Evolutionary conservation across 2,797 vertebrate species (phyloP).

Genomic region (Gambusia yucatana): DNA sequence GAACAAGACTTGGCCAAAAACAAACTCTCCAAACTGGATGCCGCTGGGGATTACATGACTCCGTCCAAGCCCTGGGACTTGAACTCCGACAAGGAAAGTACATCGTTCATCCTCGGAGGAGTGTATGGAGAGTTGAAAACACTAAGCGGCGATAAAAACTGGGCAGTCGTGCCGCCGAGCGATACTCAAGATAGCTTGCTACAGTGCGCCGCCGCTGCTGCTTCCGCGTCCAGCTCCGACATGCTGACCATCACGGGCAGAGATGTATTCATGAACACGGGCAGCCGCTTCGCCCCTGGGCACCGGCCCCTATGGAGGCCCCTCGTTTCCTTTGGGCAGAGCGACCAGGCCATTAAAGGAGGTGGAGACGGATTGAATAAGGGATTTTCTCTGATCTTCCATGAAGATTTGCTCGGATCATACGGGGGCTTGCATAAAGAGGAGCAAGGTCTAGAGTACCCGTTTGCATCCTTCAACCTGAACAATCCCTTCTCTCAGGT

Average conservation of each 20-base stretch:
- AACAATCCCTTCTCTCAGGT: slow-evolving; percentile 98
- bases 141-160: slow-evolving; percentile 89
- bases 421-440: slow-evolving; percentile 92
- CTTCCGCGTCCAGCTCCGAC: slow-evolving; percentile 83
- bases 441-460: slow-evolving; percentile 93
- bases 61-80: slow-evolving; percentile 95
- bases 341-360: slow-evolving; percentile 85
- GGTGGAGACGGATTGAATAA: slow-evolving; percentile 92
- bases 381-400: slow-evolving; percentile 99
- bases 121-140: slow-evolving; percentile 97
- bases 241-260: slow-evolving; percentile 95
- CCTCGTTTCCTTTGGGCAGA: slow-evolving; percentile 92
- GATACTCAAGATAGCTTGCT: slow-evolving; percentile 86
- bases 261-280: slow-evolving; percentile 96
- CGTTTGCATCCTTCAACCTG: slow-evolving; percentile 95
- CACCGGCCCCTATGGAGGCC: slow-evolving; percentile 96
- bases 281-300: slow-evolving; percentile 93
- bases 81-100: slow-evolving; percentile 88
- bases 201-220: slow-evolving; percentile 86
- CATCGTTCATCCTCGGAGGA: slow-evolving; percentile 95
- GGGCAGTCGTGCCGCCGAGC: slow-evolving; percentile 91
- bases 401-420: slow-evolving; percentile 98
- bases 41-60: slow-evolving; percentile 93
- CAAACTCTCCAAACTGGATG: slow-evolving; percentile 88
- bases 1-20: slow-evolving; percentile 87